Evolutionary conservation across 2,797 vertebrate genomes (phyloP).

Genomic region (Bothrops alternatus): DNA sequence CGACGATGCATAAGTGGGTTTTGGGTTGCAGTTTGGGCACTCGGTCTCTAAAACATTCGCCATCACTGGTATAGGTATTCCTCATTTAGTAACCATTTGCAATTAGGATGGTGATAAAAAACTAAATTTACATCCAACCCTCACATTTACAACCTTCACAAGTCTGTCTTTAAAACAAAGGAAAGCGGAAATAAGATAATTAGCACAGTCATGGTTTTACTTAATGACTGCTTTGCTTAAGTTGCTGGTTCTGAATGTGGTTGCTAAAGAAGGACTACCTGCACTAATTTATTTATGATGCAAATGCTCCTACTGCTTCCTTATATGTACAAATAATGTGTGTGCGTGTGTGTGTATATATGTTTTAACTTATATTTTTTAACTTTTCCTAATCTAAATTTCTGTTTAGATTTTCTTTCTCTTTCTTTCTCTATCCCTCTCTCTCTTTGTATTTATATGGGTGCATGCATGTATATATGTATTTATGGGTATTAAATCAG

Average conservation of each 20-base stretch:
- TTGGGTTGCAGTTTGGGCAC: no score
- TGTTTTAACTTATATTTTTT: neutral
- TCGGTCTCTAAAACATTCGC: no score
- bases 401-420: neutral
- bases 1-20: no score
- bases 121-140: neutral
- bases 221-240: neutral
- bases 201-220: neutral
- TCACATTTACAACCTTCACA: neutral
- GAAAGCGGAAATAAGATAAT: neutral
- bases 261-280: neutral
- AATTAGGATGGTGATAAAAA: neutral
- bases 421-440: neutral
- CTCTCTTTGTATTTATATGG: neutral
- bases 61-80: neutral
- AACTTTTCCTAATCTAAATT: neutral
- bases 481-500: neutral
- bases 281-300: neutral
- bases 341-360: neutral
- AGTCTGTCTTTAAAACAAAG: neutral
- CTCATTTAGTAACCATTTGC: neutral
- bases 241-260: neutral
- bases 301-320: neutral
- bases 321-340: neutral
- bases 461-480: neutral